Percentiles rank a stretch among this genome's conserved stretches.
phyloP scores from a whole-genome alignment of 2,888 invertebrate genomes.

The Cylindroiulus punctatus region DNA sequence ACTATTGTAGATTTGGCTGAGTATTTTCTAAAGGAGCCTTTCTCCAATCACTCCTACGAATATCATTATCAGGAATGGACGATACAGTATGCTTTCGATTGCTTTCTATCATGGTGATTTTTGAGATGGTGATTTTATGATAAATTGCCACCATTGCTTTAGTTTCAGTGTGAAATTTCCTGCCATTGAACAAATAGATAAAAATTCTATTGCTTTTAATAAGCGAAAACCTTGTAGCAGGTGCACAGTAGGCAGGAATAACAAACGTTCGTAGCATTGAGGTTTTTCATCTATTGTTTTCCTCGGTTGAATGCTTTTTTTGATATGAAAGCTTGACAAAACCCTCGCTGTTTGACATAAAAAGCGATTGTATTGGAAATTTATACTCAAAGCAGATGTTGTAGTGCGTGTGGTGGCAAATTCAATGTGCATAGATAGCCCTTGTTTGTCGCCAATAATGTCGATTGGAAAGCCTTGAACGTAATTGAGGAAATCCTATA shows the following conservation, averaged over 20 bases:
- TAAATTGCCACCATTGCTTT: too few relatives aligned
- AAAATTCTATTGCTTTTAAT: neutral
- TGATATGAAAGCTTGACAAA: neutral
- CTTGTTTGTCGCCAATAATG: neutral
- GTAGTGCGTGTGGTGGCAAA: neutral
- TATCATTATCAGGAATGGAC: too few relatives aligned
- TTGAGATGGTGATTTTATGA: too few relatives aligned
- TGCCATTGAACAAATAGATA: neutral
- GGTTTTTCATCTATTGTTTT: neutral
- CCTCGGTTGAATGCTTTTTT: too few relatives aligned
- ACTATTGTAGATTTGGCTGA: too few relatives aligned
- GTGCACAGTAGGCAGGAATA: neutral
- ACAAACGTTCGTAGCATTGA: neutral
- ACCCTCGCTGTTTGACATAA: neutral
- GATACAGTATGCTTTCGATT: too few relatives aligned
- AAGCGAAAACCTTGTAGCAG: neutral
- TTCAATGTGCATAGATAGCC: neutral
- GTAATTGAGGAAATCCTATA: neutral
- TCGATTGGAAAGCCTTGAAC: neutral
- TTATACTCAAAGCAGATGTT: neutral
- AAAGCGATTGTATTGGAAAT: neutral
- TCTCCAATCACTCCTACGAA: too few relatives aligned
- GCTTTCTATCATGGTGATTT: too few relatives aligned
- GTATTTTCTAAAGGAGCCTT: too few relatives aligned
- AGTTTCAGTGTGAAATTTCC: neutral